Evolutionary conservation across 2,113 vertebrate species (phyloP).

Genomic region (Lathamus discolor): DNA sequence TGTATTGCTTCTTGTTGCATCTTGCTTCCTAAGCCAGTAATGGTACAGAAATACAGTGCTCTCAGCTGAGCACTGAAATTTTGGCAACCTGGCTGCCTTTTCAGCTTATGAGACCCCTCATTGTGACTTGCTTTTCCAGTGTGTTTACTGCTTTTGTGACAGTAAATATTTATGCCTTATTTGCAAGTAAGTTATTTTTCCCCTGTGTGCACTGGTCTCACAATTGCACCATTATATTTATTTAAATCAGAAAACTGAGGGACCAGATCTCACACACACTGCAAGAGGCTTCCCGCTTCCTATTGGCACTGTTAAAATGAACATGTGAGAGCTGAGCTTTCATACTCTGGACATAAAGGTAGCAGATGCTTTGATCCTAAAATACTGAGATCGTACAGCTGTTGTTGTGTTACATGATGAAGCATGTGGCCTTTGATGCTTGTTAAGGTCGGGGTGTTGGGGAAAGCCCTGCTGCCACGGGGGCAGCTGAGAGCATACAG

Average conservation of each 20-base stretch:
- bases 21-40: not conserved
- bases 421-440: not conserved
- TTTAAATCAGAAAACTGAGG: not conserved
- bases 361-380: not conserved
- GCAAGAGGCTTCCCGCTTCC: not conserved
- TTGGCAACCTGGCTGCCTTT: not conserved
- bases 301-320: not conserved
- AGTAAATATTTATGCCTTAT: constrained; percentile 14
- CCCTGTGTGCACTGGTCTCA: not conserved
- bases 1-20: not conserved
- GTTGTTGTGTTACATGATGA: fast-evolving
- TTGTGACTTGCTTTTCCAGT: not conserved
- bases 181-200: constrained; percentile 14
- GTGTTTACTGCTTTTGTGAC: not conserved
- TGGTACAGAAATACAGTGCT: not conserved
- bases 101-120: not conserved
- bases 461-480: not conserved
- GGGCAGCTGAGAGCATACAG: not conserved
- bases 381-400: fast-evolving
- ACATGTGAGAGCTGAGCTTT: not conserved
- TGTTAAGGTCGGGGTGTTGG: not conserved
- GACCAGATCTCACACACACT: not conserved
- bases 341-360: not conserved
- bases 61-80: not conserved
- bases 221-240: not conserved